Evolutionary conservation across 2,113 vertebrate genomes (phyloP).

Genomic region (Oreochromis tanganicae): DNA sequence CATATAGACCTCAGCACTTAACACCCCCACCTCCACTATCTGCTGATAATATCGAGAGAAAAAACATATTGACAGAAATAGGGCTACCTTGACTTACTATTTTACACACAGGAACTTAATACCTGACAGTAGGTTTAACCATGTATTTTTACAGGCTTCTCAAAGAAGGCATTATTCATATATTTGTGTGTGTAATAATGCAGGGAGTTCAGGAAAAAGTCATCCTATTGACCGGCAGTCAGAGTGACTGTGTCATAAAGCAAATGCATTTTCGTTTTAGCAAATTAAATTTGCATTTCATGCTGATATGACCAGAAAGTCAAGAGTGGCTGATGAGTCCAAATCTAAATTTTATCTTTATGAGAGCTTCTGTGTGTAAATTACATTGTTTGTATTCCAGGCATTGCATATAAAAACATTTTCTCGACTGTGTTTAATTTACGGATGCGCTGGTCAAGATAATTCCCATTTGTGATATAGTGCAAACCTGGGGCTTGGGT

Average conservation of each 20-base stretch:
- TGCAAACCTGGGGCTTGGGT: background rate
- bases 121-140: background rate
- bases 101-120: background rate
- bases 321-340: background rate
- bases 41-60: background rate
- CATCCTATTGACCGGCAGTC: background rate
- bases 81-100: background rate
- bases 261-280: background rate
- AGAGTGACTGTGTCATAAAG: background rate
- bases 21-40: constrained; percentile 3
- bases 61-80: constrained; percentile 16
- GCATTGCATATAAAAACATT: background rate
- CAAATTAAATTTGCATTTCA: background rate
- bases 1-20: background rate
- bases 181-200: background rate
- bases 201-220: background rate
- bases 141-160: background rate
- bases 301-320: background rate
- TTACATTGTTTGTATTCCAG: background rate
- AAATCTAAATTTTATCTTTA: background rate
- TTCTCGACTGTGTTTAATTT: background rate
- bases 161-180: background rate
- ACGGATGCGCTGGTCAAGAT: background rate
- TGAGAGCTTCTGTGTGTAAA: background rate
- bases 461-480: background rate